Evolutionary conservation across 2,113 vertebrate species (phyloP), one percentile per base, ranked within the genome.

Genomic region (Mystacornis crossleyi): DNA sequence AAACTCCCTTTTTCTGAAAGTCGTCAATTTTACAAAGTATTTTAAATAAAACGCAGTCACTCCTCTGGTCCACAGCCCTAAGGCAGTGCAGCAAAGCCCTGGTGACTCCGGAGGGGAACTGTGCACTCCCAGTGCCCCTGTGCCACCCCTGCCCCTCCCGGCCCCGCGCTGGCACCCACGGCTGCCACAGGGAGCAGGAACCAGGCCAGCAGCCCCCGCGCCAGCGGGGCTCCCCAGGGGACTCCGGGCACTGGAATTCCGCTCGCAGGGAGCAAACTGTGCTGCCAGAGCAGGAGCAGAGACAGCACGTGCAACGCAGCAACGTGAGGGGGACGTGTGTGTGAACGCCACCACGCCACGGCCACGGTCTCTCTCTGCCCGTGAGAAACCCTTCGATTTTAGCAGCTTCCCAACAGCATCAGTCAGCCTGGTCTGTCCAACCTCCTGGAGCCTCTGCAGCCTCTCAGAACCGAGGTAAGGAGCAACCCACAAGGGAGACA

Each of bases 151-250:
- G 57, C 47, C 24, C 31, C 40, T 74, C 47, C 64, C 70, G 67
- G 23, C 2, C 28, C 55, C 3, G 50, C 31, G 69, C 36, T 47
- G 73, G n/a, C 24, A 43, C 10, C 6, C 43, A 18, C 2, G 2
- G 40, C 4, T 75, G 45, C 64, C 23, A 34, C 47, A 8, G 0
- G n/a, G 47, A 47, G 47, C 0, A 1, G 7, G 65, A 8, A 26
- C 28, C 48, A 60, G 17, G 5, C 1, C 38, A 42, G 48, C 4
- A 34, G 4, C 55, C 29, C 16, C 71, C 38, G 5, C 0, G 0
- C 28, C 38, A 1, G 3, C 24, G 26, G 36, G 40, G 16, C 14
- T 45, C 29, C 36, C 24, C 61, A 57, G 29, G 5, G 18, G 21
- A 14, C 12, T 7, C 29, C 17, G 2, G 3, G 34, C 2, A 1